phyloP scores from a whole-genome alignment of 2,888 invertebrate species.

The Boloria selene region DNA sequence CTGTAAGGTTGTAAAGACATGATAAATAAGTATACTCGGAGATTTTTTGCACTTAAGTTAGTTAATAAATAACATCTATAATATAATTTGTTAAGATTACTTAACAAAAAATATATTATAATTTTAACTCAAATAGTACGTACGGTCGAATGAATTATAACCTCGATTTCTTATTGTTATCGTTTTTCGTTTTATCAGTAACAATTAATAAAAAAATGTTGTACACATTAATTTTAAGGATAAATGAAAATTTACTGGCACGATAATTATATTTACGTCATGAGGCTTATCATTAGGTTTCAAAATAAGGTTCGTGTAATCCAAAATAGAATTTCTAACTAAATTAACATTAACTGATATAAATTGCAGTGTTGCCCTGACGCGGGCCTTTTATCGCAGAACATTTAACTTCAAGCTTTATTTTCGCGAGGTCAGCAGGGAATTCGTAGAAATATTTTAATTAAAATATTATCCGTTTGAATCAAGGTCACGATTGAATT shows the following conservation, averaged over 20 bases:
- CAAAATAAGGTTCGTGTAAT: slow-evolving; percentile 24
- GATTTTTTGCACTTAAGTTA: too few relatives aligned
- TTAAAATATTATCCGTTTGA: slow-evolving; percentile 10
- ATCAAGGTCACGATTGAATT: slow-evolving; percentile 14
- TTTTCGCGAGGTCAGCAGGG: slow-evolving; percentile 25
- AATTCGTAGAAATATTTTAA: slow-evolving; percentile 17
- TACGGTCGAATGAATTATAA: neutral
- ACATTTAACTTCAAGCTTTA: slow-evolving; percentile 36
- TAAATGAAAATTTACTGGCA: slow-evolving; percentile 6
- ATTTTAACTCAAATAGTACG: too few relatives aligned
- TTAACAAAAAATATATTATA: too few relatives aligned
- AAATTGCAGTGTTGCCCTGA: slow-evolving; percentile 37
- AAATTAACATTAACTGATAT: slow-evolving; percentile 38
- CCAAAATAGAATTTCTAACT: slow-evolving; percentile 31
- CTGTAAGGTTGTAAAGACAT: too few relatives aligned
- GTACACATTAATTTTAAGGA: slow-evolving; percentile 1
- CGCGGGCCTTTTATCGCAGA: slow-evolving; percentile 35
- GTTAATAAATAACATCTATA: too few relatives aligned
- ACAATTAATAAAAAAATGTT: neutral
- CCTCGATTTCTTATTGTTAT: neutral
- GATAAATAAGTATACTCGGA: too few relatives aligned
- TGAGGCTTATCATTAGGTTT: slow-evolving; percentile 14
- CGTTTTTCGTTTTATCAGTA: neutral
- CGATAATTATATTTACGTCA: slow-evolving; percentile 14
- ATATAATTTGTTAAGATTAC: too few relatives aligned